Evolutionary conservation across 2,888 invertebrate species (phyloP), one percentile per base, ranked within the genome.

Genomic region (Xestia xanthographa): DNA sequence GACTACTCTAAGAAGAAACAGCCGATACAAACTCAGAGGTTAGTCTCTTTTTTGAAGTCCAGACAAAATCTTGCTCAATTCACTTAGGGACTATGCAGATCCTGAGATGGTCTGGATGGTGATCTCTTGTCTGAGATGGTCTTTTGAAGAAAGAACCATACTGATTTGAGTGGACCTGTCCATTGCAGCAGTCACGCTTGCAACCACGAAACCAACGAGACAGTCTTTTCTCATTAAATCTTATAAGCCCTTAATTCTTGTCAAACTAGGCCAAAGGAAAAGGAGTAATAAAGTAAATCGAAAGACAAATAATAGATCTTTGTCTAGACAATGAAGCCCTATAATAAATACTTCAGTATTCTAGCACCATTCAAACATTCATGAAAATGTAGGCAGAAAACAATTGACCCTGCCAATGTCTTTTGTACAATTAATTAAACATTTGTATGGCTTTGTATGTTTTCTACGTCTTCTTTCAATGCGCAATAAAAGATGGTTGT

Each of bases 321-420:
- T 20, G 71, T 63, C 77, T 53, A 77, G 71, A 78, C 78, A 56
- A 45, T 11, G 65, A 77, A 77, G 45, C 77, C 53, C 1, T 14
- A 5, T 5, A 71, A 38, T 38, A 34, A 48, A 48, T 41, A 78
- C 43, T 56, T 41, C 17, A 34, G 8, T 43, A 48, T 60, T 58
- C 29, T 41, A 20, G 17, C 26, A 17, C 22, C 29, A 26, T 12
- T 22, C 14, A 14, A 41, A 8, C 29, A 29, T 17, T 17, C 26
- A 58, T 38, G 29, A 20, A 56, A n/a, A 43, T n/a, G 20, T 45
- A 29, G 20, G 43, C 48, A 17, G 38, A 67, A 58, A 48, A 58
- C n/a, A 76, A 68, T 76, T 50, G 56, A 17, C 69, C 11, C 22
- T 45, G 14, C 20, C 12, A 56, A 41, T 22, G 56, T 43, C 34